Evolutionary conservation across 1,140 invertebrate genomes (phyloP), one percentile per base, ranked within the genome.

Genomic region (Ericerus pela): DNA sequence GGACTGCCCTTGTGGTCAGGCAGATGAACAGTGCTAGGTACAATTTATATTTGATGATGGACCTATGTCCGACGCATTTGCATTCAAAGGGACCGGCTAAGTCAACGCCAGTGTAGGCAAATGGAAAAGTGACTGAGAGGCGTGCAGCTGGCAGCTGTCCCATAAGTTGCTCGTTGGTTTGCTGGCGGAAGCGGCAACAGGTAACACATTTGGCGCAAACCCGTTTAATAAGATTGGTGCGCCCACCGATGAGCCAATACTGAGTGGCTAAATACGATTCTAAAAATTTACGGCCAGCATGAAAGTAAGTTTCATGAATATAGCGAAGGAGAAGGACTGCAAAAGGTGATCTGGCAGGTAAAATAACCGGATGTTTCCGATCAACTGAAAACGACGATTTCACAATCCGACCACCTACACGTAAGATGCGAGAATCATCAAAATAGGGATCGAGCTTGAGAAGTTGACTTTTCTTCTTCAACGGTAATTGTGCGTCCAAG

Each of bases 21-120:
- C 70, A 74, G 4, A 72, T 65, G 57, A 73, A 74, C 11, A 73
- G 1, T n/a, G 61, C 64, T 11, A 72, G 51, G 56, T 72, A 73
- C 1, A 59, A 61, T 57, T 74, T 74, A 10, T 60, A 18, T 16
- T 53, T 55, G 6, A 59, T 60, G 22, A 57, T 56, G 24, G 63
- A 61, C n/a, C n/a, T n/a, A n/a, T n/a, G n/a, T n/a, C n/a, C n/a
- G n/a, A n/a, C n/a, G n/a, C n/a, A n/a, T n/a, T n/a, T n/a, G n/a
- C n/a, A n/a, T n/a, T n/a, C n/a, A n/a, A n/a, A n/a, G n/a, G 26
- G 51, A 6, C 51, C 27, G 3, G 27, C 28, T 1, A 52, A 18
- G 26, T 52, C 26, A 18, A 52, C n/a, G 12, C 51, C 26, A 16
- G 27, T 52, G 22, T 16, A 29, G 2, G 51, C 51, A 52, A 52